Base-by-base conservation (phyloP, 2,113 vertebrate genomes). In the Steatornis caripensis region DNA sequence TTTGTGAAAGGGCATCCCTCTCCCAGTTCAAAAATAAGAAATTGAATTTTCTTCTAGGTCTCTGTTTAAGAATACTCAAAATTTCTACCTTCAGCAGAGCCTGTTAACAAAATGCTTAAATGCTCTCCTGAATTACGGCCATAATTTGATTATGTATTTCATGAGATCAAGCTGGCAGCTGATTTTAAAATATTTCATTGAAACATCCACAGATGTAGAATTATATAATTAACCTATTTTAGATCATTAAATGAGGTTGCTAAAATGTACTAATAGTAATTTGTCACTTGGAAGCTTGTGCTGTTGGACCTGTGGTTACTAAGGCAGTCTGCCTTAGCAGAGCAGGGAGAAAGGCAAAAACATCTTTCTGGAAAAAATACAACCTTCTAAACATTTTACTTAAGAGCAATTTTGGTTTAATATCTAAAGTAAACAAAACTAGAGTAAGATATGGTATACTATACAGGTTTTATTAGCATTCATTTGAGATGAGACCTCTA, bases 191-290 rank as follows among this genome's bases (percentile, higher is more conserved):
- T 84, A 79, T 21, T 83, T 94, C 70, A 45, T 76, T 94, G 76
- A 87, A 96, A 87, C 45, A 90, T 75, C 78, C 57, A 80, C 89
- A 94, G 57, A 96, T 41, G 81, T 41, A 91, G 36, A 87, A 87
- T 91, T 87, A 90, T 37, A 69, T 72, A 91, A 94, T 83, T 87
- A 96, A 79, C 58, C 26, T 83, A 85, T 94, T 90, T 91, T 79
- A 61, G 61, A 87, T 72, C 32, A 87, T 89, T 91, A 85, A 94
- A 85, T 72, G 87, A 96, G 22, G 57, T 76, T 95, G 36, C 29
- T 85, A 87, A 94, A 95, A 79, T 34, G 15, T 37, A 83, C 74
- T 91, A 69, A 69, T 48, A 96, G 80, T 68, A 94, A 88, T 84
- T 90, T 66, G 62, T 39, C 60, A 62, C 26, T 62, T 62, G 24